phyloP scores from a whole-genome alignment of 2,888 invertebrate species.

The Gastrophysa polygoni region DNA sequence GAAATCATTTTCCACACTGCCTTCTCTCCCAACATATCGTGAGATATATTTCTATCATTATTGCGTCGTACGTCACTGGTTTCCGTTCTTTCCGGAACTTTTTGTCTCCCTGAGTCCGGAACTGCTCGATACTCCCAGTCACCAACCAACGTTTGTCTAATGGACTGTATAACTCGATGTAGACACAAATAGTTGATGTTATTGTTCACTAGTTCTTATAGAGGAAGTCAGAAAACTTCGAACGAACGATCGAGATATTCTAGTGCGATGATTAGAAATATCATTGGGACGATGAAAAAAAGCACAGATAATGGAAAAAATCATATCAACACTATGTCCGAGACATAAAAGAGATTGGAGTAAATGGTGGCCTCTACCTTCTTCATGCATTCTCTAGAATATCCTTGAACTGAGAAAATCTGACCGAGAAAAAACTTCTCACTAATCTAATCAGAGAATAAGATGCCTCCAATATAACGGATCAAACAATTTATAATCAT shows the following conservation, averaged over 20 bases:
- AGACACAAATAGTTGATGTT: slow-evolving; percentile 50
- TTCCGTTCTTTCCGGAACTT: not conserved
- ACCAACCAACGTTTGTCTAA: slow-evolving; percentile 37
- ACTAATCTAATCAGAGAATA: no score
- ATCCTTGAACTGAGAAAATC: no score
- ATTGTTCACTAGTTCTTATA: slow-evolving; percentile 43
- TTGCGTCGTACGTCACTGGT: not conserved
- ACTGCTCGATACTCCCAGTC: slow-evolving; percentile 24
- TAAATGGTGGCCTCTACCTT: no score
- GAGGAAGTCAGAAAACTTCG: slow-evolving; percentile 31
- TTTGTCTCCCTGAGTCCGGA: slow-evolving; percentile 29
- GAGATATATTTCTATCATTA: not conserved
- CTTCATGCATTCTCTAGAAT: no score
- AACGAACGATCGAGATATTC: not conserved
- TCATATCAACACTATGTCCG: no score
- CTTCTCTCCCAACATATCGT: not conserved
- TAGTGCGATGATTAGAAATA: not conserved
- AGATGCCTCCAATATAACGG: no score
- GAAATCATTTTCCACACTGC: not conserved
- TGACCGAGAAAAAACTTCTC: no score
- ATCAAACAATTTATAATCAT: no score
- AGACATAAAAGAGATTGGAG: no score
- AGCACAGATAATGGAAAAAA: no score
- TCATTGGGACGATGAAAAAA: no score
- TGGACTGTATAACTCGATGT: slow-evolving; percentile 54